These are phyloP conservation scores for Megalops atlanticus DNA, from an alignment of 2,113 vertebrate genomes.

Conservation along the genomic window DNA sequence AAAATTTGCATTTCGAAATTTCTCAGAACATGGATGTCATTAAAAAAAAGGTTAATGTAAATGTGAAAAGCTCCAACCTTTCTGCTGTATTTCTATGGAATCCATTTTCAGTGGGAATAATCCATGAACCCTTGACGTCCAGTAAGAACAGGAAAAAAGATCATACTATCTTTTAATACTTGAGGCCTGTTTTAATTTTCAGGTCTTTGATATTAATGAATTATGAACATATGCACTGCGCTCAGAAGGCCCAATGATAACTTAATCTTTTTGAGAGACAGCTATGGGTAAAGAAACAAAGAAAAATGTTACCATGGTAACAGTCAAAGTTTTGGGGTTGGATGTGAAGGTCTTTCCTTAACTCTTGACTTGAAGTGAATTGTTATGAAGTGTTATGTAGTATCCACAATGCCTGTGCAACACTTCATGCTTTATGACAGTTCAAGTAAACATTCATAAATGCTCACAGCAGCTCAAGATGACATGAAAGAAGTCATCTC, in stretches of 20 bases:
- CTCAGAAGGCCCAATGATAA: neutral
- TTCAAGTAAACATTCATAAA: neutral
- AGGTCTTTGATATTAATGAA: neutral
- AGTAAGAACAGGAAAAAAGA: neutral
- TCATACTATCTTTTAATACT: neutral
- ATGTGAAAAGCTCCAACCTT: neutral
- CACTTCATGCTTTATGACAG: neutral
- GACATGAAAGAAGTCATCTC: no score
- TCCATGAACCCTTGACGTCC: neutral
- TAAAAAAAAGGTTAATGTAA: neutral
- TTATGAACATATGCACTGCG: neutral
- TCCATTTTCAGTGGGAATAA: neutral
- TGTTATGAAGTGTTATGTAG: neutral
- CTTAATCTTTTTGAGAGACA: neutral
- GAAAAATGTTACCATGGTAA: neutral
- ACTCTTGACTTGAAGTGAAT: neutral
- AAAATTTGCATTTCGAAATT: neutral
- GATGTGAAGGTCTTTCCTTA: no score
- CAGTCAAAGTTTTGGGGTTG: no score
- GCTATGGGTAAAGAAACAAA: neutral
- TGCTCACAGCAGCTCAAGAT: neutral
- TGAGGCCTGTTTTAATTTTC: neutral
- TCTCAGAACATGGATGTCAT: constrained; percentile 6
- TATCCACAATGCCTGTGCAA: neutral
- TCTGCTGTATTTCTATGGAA: neutral